Evolutionary conservation across 1,140 invertebrate genomes (phyloP).

Genomic region (Subanguina moxae): DNA sequence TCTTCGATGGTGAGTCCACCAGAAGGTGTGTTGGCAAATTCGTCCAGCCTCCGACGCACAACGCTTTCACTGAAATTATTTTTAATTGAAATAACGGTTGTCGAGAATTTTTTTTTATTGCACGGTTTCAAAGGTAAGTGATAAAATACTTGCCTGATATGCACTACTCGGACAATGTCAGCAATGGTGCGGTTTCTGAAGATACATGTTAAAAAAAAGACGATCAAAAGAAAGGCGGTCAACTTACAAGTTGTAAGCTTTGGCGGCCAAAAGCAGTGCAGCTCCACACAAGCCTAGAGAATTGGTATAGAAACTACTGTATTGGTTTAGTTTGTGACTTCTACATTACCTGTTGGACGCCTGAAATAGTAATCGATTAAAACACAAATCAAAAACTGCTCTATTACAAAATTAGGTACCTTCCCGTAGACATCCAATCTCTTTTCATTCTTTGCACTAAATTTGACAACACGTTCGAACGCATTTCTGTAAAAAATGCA

Average conservation of each 20-base stretch:
- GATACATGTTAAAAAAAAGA: constrained; percentile 59
- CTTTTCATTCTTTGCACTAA: constrained; percentile 89
- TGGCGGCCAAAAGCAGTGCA: constrained; percentile 83
- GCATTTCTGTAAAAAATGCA: no score
- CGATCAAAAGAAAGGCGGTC: no score
- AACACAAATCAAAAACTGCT: no score
- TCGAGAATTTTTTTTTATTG: background rate
- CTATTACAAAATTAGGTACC: no score
- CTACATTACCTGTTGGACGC: constrained; percentile 83
- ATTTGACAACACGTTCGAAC: no score
- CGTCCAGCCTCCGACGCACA: constrained; percentile 69
- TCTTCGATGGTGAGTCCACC: constrained; percentile 83
- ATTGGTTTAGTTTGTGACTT: background rate
- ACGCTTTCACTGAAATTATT: constrained; percentile 40
- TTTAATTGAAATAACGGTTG: no score
- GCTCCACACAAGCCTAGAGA: constrained; percentile 82
- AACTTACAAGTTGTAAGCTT: constrained; percentile 80
- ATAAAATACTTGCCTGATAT: constrained; percentile 34
- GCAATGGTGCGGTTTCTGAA: constrained; percentile 65
- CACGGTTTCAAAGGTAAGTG: background rate
- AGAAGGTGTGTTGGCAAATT: constrained; percentile 92
- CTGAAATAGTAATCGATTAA: constrained; percentile 57
- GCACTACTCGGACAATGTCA: constrained; percentile 80
- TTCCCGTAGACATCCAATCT: constrained; percentile 91
- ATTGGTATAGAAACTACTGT: background rate